Conservation (phyloP, 2,113 vertebrate genomes). For the Mustela nigripes region DNA sequence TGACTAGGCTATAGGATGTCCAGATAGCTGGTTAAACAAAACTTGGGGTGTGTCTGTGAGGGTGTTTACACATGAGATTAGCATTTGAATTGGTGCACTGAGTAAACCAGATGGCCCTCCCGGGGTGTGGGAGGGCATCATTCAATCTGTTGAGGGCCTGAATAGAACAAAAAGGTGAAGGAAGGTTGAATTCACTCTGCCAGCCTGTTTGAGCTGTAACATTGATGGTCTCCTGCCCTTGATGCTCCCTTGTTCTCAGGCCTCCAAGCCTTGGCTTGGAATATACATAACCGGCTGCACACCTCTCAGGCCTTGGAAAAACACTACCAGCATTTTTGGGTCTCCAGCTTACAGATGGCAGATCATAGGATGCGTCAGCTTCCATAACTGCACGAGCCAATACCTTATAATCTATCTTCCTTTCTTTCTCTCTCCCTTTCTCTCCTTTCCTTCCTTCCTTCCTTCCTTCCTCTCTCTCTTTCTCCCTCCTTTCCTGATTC, state of each 20-base stretch:
- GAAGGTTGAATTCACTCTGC: background rate
- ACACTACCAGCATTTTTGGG: background rate
- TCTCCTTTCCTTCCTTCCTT: background rate
- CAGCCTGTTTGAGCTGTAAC: background rate
- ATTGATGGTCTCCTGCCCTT: background rate
- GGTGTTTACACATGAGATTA: background rate
- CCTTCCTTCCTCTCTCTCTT: too few relatives aligned
- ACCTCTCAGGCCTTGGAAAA: background rate
- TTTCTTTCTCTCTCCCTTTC: background rate
- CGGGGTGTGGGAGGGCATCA: background rate
- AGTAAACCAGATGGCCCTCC: background rate
- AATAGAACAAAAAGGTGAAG: background rate
- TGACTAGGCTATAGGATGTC: background rate
- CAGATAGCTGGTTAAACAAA: background rate
- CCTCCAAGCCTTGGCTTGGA: background rate
- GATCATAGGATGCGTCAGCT: too few relatives aligned
- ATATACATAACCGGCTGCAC: background rate
- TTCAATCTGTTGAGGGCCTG: background rate
- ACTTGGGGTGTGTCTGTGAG: background rate
- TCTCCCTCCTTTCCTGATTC: too few relatives aligned
- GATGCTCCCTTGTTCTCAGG: background rate
- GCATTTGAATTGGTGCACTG: background rate
- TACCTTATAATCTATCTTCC: background rate
- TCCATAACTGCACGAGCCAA: background rate
- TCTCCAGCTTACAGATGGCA: background rate